These are phyloP conservation scores for Hippocampus mohnikei DNA, from an alignment of 2,113 vertebrate genomes.

Conservation along the genomic window DNA sequence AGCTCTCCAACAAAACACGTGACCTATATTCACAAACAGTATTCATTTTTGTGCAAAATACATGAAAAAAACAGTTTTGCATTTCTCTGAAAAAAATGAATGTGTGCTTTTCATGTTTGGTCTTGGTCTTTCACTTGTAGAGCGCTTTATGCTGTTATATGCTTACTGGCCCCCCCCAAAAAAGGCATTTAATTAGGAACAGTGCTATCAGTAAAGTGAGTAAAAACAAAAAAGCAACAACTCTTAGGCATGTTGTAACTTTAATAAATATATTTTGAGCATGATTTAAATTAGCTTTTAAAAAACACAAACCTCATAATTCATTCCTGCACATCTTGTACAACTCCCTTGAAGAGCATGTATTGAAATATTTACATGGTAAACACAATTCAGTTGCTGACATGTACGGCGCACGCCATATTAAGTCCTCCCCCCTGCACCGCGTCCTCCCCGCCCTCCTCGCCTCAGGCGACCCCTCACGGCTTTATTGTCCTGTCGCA, in stretches of 20 bases:
- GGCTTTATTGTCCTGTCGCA: constrained; percentile 75
- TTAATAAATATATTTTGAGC: constrained; percentile 29
- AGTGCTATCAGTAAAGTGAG: neutral
- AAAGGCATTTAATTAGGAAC: neutral
- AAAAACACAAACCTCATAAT: neutral
- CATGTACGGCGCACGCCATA: constrained; percentile 11
- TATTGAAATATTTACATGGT: constrained; percentile 19
- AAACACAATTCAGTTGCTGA: constrained; percentile 24
- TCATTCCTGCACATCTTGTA: constrained; percentile 9
- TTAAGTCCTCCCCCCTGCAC: constrained; percentile 59
- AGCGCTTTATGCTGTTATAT: neutral
- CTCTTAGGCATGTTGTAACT: neutral
- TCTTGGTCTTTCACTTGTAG: too few species aligned
- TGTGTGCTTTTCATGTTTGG: neutral
- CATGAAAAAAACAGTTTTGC: too few species aligned
- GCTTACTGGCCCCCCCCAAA: too few species aligned
- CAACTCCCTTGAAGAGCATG: constrained; percentile 12
- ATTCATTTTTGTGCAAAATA: neutral
- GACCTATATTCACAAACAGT: neutral
- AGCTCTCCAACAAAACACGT: neutral
- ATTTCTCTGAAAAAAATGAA: neutral
- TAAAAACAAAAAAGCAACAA: constrained; percentile 1
- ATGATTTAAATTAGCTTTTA: constrained; percentile 10
- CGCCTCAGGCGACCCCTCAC: constrained; percentile 70
- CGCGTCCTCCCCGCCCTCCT: constrained; percentile 77